Percentiles rank a stretch among this genome's conserved stretches.
These are phyloP conservation scores for Cuculus canorus DNA, from an alignment of 2,797 vertebrate species.

Conservation along the genomic window DNA sequence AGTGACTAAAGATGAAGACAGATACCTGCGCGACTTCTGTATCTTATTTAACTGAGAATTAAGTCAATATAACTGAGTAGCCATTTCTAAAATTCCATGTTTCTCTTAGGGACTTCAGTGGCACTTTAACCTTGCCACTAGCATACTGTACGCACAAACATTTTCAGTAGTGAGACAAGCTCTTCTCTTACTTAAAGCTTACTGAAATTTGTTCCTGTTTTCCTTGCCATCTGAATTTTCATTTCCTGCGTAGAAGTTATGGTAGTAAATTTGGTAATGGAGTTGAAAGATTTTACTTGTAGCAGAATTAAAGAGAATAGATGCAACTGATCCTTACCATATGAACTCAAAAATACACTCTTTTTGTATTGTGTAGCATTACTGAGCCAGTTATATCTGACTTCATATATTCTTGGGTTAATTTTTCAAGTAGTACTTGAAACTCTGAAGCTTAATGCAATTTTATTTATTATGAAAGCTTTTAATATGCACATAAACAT, in stretches of 20 bases:
- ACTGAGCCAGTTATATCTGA: fast-evolving
- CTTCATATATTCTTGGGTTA: neutral
- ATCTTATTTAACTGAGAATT: neutral
- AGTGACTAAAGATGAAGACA: neutral
- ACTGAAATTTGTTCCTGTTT: neutral
- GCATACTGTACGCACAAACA: fast-evolving
- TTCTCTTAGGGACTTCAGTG: neutral
- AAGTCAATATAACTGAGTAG: neutral
- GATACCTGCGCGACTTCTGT: neutral
- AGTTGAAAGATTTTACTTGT: neutral
- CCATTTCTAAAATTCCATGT: neutral
- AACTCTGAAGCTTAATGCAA: too few species aligned
- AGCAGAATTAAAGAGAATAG: neutral
- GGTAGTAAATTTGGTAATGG: neutral
- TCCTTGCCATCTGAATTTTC: neutral
- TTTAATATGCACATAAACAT: neutral
- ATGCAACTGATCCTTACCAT: neutral
- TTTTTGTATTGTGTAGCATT: fast-evolving
- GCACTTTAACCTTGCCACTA: neutral
- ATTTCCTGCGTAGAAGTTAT: neutral
- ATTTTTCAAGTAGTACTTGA: neutral
- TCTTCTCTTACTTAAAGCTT: neutral
- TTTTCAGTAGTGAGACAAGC: neutral
- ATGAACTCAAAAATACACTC: neutral
- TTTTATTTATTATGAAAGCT: neutral